Evolutionary conservation across 1,140 invertebrate genomes (phyloP).

Genomic region (Lanistes nyassanus): DNA sequence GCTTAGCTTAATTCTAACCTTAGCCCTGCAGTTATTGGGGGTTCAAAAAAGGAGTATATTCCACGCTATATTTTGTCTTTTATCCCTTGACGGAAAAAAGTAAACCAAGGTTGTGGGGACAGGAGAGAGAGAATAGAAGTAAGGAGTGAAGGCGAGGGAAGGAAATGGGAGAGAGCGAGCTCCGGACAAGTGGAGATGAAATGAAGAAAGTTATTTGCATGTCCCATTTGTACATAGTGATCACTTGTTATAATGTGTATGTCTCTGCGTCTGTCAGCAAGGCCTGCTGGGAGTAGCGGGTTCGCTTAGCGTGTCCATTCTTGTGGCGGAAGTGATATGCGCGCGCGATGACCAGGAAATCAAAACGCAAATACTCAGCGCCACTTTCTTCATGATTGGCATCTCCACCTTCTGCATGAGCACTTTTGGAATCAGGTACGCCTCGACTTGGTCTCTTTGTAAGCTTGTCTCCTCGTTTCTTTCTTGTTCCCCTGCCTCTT

Average conservation of each 20-base stretch:
- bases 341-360: conserved; percentile 32
- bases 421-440: conserved; percentile 47
- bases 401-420: conserved; percentile 38
- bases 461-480: not conserved
- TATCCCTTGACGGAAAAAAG: no score
- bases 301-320: conserved; percentile 27
- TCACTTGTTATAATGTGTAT: not conserved
- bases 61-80: no score
- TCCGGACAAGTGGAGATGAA: no score
- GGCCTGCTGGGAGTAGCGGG: conserved; percentile 28
- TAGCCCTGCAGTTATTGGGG: no score
- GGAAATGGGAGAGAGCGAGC: no score
- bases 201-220: no score
- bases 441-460: not conserved
- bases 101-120: no score
- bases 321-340: conserved; percentile 42
- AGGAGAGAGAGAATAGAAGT: no score
- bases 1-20: no score
- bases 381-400: conserved; percentile 40
- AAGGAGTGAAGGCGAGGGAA: no score
- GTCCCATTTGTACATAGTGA: not conserved
- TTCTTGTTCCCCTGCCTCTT: conserved; percentile 1
- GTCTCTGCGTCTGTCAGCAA: conserved; percentile 23
- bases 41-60: no score
- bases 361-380: conserved; percentile 37